Base-by-base conservation (phyloP, 1,140 invertebrate genomes). In the Drosophila neocordata region DNA sequence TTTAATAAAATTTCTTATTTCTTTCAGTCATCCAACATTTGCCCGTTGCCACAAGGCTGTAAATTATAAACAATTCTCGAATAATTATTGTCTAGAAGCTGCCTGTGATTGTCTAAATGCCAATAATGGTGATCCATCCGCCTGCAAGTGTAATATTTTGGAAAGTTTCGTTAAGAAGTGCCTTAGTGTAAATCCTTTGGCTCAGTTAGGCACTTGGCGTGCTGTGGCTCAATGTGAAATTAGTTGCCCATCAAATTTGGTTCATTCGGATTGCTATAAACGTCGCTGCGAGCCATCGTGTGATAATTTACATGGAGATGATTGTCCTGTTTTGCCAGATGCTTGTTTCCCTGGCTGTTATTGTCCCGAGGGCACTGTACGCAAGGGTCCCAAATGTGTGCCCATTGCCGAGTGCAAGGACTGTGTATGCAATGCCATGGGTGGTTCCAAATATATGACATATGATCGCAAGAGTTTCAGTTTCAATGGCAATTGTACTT, bases 271-370 rank as follows among this genome's bases (percentile, higher is more conserved):
- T 80, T 97, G 96, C 85, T 97, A 95, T 89, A 94, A 94, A 67
- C 92, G 92, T 57, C 90, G 92, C 53, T 97, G 96, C 91, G 96
- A 97, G 84, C 93, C 94, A 2, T 94, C 94, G 0, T 97, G 96
- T 79, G 93, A 94, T 53, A 94, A 94, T 62, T 73, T 95, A 34
- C 92, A 93, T 37, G 91, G 93, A 34, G 91, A 92, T 6, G 92
- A 94, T 58, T 96, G 96, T 79, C 94, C 95, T 0, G 72, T 92
- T 20, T 92, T 94, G 41, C 92, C 93, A 0, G 94, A 94, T 9
- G 92, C 94, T 11, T 97, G 96, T 88, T 96, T 96, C 88, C 93
- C 95, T 1, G 96, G 96, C 35, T 97, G 96, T 91, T 97, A 96
- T 91, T 97, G 96, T 83, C 96, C 96, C 1, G 94, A 95, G 48